Evolutionary conservation across 2,113 vertebrate genomes (phyloP).

Genomic region (Tragelaphus imberbis): DNA sequence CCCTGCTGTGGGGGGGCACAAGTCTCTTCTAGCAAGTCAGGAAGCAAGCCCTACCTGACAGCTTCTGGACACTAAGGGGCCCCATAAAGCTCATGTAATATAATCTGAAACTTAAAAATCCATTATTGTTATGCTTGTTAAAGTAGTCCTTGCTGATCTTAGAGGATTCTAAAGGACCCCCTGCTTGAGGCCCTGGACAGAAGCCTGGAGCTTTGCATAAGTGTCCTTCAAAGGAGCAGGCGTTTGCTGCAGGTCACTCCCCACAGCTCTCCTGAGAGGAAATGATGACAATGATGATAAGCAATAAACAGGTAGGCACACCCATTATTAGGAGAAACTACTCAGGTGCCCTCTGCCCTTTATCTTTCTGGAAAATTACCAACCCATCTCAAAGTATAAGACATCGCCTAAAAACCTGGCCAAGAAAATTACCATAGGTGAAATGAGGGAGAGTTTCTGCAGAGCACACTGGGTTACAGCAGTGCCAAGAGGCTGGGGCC

Average conservation of each 20-base stretch:
- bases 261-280: not conserved
- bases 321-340: not conserved
- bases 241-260: not conserved
- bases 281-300: not conserved
- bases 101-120: not conserved
- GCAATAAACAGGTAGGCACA: not conserved
- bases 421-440: not conserved
- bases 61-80: not conserved
- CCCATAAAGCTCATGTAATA: not conserved
- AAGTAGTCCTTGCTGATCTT: not conserved
- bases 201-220: not conserved
- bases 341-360: not conserved
- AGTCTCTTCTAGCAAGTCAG: not conserved
- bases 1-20: not conserved
- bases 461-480: not conserved
- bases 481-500: not conserved
- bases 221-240: not conserved
- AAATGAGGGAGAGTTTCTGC: not conserved
- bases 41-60: not conserved
- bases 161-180: not conserved
- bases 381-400: not conserved
- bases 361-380: conserved; percentile 34
- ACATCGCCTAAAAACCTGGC: conserved; percentile 20
- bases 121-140: not conserved
- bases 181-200: not conserved